Conservation (phyloP, 2,888 invertebrate species). For the Gymnosoma rotundatum region DNA sequence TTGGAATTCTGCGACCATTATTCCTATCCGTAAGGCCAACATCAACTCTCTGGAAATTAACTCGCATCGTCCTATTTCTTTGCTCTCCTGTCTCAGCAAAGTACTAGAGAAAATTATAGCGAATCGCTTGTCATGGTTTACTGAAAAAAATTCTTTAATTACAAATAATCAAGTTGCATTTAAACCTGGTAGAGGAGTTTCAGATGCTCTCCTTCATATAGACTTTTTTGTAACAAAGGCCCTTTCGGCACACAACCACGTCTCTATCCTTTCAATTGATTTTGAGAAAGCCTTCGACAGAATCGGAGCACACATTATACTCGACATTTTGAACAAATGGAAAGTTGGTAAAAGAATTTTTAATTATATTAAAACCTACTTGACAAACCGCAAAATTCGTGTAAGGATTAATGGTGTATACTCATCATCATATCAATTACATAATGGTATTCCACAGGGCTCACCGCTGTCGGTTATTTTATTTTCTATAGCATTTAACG, state of each 20-base stretch:
- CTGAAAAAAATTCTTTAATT: neutral
- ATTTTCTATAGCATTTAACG: conserved; percentile 59
- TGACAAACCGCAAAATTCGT: conserved; percentile 40
- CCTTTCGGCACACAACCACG: too few species aligned
- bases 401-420: conserved; percentile 20
- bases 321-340: too few species aligned
- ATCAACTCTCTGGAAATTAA: neutral
- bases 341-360: too few species aligned
- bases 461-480: conserved; percentile 48
- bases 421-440: conserved; percentile 16
- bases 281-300: neutral
- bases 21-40: neutral
- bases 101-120: neutral
- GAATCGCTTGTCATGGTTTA: conserved; percentile 1
- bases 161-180: conserved; percentile 36
- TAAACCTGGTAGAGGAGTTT: conserved; percentile 11
- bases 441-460: conserved; percentile 55
- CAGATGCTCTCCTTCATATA: conserved; percentile 35
- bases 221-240: conserved; percentile 13
- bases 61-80: neutral
- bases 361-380: conserved; percentile 7
- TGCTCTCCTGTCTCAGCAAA: neutral
- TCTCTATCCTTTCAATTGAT: too few species aligned
- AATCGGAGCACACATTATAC: neutral
- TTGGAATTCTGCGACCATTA: neutral